A percentile compares a stretch with the other conserved stretches of the same genome.
These are phyloP conservation scores for Volucella zonaria DNA, from an alignment of 2,888 invertebrate genomes.

Conservation along the genomic window DNA sequence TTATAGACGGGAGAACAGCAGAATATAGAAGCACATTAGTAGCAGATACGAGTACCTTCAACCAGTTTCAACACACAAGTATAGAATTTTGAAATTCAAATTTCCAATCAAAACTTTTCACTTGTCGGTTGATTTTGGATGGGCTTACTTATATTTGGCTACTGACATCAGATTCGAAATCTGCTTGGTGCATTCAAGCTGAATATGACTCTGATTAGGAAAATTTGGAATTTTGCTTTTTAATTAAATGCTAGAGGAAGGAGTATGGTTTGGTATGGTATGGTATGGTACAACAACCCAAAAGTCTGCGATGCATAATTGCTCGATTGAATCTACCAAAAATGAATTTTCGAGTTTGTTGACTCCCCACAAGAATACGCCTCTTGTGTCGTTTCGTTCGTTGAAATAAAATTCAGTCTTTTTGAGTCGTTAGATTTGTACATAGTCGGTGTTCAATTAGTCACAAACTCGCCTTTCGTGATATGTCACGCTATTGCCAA, in stretches of 20 bases:
- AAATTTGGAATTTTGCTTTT: conserved; percentile 41
- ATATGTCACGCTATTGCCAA: no score
- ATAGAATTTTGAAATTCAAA: conserved; percentile 55
- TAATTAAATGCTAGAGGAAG: conserved; percentile 41
- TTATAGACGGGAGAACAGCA: neutral
- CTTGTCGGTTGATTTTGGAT: conserved; percentile 19
- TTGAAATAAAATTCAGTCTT: no score
- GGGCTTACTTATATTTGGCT: conserved; percentile 30
- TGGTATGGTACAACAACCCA: neutral
- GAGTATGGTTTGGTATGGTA: neutral
- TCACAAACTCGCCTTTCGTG: neutral
- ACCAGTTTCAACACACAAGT: conserved; percentile 25
- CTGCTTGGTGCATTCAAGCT: conserved; percentile 8
- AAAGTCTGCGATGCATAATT: neutral
- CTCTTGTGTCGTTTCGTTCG: no score
- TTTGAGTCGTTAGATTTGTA: no score
- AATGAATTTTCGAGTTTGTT: no score
- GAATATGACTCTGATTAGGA: conserved; percentile 50
- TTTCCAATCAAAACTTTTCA: conserved; percentile 55
- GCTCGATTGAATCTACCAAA: no score
- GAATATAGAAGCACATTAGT: neutral
- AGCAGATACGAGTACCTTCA: neutral
- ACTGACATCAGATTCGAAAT: neutral
- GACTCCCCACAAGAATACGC: no score
- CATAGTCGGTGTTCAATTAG: conserved; percentile 16